Evolutionary conservation across 2,888 invertebrate species (phyloP), one percentile per base, ranked within the genome.

Genomic region (Myathropa florea): DNA sequence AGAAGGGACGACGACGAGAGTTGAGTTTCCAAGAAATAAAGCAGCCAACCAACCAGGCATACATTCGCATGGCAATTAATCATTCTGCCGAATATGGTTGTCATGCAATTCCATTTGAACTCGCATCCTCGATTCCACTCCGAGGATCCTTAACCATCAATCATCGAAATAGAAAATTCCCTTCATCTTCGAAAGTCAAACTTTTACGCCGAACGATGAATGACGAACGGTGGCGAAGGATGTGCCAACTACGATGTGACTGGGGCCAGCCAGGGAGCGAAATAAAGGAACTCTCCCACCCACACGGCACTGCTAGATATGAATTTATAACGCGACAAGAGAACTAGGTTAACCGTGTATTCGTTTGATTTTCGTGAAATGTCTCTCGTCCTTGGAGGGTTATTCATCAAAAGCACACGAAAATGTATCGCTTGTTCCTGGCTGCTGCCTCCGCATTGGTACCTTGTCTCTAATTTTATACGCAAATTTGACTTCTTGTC

Each of bases 51-150:
- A 57, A 2, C 75, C 46, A 46, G 23, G 53, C 59, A 61, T 59
- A 76, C 59, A 76, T 67, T 77, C 67, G 53, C 46, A 12, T 9
- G 59, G 71, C 81, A 85, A 85, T 85, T 85, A 81, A 85, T 85
- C 84, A 85, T 81, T 72, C 72, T 77, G 7, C 36, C 61, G 81
- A 85, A 85, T 85, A 85, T 85, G 84, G 72, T 81, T 81, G 84
- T 81, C 81, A 85, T 85, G 81, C 81, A 81, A 81, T 85, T 81
- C 72, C 76, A 85, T 85, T 85, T 72, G 84, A 85, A 81, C 76
- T 80, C 63, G 65, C 67, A 77, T 81, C 61, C 81, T 84, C 76
- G 76, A 81, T 81, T 72, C 67, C 24, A 7, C 30, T 21, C 21
- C 28, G 28, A 81, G n/a, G 76, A 81, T 76, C 71, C 72, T 14